phyloP scores from a whole-genome alignment of 2,888 invertebrate species.

The Diachrysia chrysitis region DNA sequence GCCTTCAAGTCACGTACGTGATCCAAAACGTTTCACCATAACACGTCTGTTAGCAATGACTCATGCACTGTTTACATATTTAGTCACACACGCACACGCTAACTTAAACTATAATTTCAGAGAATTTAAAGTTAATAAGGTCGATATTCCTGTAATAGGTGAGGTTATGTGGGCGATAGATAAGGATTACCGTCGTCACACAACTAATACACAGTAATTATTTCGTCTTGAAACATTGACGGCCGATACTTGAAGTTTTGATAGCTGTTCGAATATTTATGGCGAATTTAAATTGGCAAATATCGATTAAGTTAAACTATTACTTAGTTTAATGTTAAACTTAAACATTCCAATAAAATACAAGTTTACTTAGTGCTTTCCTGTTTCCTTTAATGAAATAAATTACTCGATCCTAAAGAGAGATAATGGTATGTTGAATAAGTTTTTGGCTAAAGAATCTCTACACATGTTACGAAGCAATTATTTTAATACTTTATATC shows the following conservation, averaged over 20 bases:
- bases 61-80: conserved; percentile 69
- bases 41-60: conserved; percentile 71
- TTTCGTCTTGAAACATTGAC: conserved; percentile 27
- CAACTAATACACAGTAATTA: conserved; percentile 47
- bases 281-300: conserved; percentile 14
- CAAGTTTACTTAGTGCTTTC: background rate
- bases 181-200: conserved; percentile 71
- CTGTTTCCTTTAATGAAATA: background rate
- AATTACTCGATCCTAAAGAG: background rate
- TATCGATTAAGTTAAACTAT: background rate
- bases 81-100: conserved; percentile 41
- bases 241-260: conserved; percentile 21
- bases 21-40: conserved; percentile 70
- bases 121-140: conserved; percentile 52
- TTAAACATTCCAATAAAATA: background rate
- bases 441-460: conserved; percentile 2
- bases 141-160: conserved; percentile 37
- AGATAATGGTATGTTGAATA: background rate
- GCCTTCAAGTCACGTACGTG: conserved; percentile 71
- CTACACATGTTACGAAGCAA: background rate
- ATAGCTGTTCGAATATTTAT: conserved; percentile 20
- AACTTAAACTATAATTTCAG: conserved; percentile 63
- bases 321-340: conserved; percentile 11
- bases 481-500: conserved; percentile 25
- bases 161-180: conserved; percentile 75